Evolutionary conservation across 2,797 vertebrate genomes (phyloP), one percentile per base, ranked within the genome.

Genomic region (Chelmon rostratus): DNA sequence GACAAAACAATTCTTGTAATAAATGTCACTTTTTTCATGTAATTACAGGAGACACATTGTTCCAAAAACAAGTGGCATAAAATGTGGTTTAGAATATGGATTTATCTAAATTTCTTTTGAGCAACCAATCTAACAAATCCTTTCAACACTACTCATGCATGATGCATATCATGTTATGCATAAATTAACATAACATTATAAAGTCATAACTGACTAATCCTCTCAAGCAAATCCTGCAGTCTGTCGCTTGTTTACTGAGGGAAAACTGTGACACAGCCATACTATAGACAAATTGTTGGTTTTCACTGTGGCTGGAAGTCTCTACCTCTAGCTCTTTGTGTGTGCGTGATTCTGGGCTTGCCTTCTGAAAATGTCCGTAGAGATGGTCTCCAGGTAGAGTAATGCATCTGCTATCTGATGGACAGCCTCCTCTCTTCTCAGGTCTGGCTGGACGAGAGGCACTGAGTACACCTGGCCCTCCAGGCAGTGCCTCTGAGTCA

Each of bases 341-440:
- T 58, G 25, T 44, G 56, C 47, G 38, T 64, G 46, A 35, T 19
- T 54, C 21, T 70, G 57, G 19, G 15, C 49, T 83, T 92, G 96
- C 97, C 97, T 97, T 92, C 80, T 96, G 86, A 98, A 99, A 89
- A 98, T 98, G 91, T 98, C 98, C 0, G 92, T 93, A 0, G 97
- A 98, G 64, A 99, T 97, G 54, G 93, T 96, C 47, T 98, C 97
- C 74, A 98, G 87, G 76, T 96, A 96, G 73, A 97, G 93, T 63
- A 98, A 94, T 5, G 96, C 95, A 70, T 97, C 97, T 4, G 96
- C 95, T 83, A 98, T 95, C 90, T 98, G 97, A 78, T 96, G 94
- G 74, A 97, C 94, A 28, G 97, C 96, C 92, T 98, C 96, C 84
- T 98, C 97, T 68, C 96, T 91, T 69, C 96, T 95, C 46, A 98